phyloP scores from a whole-genome alignment of 2,113 vertebrate genomes.

The Sminthopsis crassicaudata region DNA sequence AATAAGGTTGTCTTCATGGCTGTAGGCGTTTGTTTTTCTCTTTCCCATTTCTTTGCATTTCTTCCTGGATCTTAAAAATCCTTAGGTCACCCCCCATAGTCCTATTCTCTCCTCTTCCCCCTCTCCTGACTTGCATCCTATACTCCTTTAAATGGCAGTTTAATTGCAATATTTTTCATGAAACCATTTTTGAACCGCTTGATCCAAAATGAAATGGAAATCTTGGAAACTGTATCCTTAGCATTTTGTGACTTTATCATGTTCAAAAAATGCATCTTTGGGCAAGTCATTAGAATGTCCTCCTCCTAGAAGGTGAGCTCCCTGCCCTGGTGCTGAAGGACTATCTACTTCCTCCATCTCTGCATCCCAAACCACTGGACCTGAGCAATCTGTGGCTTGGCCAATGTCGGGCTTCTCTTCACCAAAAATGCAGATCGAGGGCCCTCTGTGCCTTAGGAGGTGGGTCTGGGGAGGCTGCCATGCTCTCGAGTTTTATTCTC shows the following conservation, averaged over 20 bases:
- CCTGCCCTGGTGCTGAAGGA: not conserved
- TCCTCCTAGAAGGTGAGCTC: not conserved
- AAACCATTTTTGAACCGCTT: not conserved
- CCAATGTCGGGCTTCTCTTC: not conserved
- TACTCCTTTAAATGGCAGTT: not conserved
- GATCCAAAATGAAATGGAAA: not conserved
- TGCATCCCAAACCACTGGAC: not conserved
- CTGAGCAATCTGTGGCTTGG: not conserved
- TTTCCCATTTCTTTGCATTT: not conserved
- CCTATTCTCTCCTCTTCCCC: not conserved
- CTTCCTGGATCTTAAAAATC: not conserved
- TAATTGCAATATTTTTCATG: not conserved
- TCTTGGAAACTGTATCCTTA: not conserved
- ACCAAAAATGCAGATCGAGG: not conserved
- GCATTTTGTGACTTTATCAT: not conserved
- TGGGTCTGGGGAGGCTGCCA: not conserved
- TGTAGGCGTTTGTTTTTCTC: not conserved
- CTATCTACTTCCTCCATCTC: not conserved
- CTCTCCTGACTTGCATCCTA: not conserved
- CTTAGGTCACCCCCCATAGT: not conserved
- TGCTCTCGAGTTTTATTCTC: not conserved
- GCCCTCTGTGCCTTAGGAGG: not conserved
- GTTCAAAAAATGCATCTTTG: not conserved
- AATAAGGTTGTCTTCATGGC: not conserved
- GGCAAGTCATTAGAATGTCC: not conserved